A percentile compares a stretch with the other conserved stretches of the same genome.
These are phyloP conservation scores for Apodemia mormo DNA, from an alignment of 2,888 invertebrate species.

Conservation along the genomic window DNA sequence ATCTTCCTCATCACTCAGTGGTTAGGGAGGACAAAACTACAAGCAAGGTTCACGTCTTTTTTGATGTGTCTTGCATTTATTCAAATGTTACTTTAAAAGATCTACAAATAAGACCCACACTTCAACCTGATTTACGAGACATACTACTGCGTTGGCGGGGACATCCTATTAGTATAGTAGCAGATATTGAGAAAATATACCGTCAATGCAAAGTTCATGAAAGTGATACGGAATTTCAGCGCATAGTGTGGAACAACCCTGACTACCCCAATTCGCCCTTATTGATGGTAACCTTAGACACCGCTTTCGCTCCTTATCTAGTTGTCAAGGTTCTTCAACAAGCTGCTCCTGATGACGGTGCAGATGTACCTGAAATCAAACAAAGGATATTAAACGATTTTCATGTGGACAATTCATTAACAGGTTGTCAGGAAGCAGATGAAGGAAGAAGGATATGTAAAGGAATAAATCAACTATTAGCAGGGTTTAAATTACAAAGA, in stretches of 20 bases:
- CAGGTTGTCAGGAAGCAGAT: conserved; percentile 35
- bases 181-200: conserved; percentile 34
- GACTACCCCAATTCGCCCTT: conserved; percentile 11
- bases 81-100: conserved; percentile 34
- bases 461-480: conserved; percentile 39
- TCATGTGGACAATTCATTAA: conserved; percentile 38
- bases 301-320: conserved; percentile 37
- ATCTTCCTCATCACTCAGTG: conserved; percentile 45
- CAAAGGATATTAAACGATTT: conserved; percentile 26
- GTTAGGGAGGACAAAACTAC: conserved; percentile 34
- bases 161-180: conserved; percentile 27
- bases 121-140: conserved; percentile 35
- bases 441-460: conserved; percentile 31
- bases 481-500: conserved; percentile 43
- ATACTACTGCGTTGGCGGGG: conserved; percentile 34
- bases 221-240: conserved; percentile 22
- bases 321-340: conserved; percentile 36
- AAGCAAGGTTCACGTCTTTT: conserved; percentile 29
- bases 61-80: conserved; percentile 33
- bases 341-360: conserved; percentile 28
- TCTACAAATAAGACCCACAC: conserved; percentile 30
- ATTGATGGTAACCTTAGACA: conserved; percentile 37
- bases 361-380: conserved; percentile 26
- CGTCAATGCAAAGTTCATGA: conserved; percentile 23
- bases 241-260: conserved; percentile 24